Conservation (phyloP, 2,113 vertebrate genomes). For the Seriola rivoliana region DNA sequence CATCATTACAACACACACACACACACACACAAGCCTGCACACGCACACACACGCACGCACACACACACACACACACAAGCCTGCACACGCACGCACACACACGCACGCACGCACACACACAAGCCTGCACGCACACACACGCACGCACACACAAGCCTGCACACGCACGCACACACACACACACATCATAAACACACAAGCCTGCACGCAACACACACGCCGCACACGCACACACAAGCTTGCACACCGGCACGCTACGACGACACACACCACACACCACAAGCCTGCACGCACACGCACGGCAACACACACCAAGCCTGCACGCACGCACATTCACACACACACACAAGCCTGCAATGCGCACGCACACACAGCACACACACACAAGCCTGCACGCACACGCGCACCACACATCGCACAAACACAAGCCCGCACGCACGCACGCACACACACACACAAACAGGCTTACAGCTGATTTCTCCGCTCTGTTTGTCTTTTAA, state of each 20-base stretch:
- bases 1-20: constrained; percentile 37
- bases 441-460: constrained; percentile 29
- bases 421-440: not conserved
- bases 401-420: constrained; percentile 39
- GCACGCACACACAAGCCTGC: constrained; percentile 24
- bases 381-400: not conserved
- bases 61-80: constrained; percentile 32
- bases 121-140: constrained; percentile 25
- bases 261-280: constrained; percentile 4
- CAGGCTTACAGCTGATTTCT: constrained; percentile 74
- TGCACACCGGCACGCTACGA: constrained; percentile 32
- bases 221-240: constrained; percentile 13
- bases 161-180: constrained; percentile 8
- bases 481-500: constrained; percentile 78
- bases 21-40: constrained; percentile 45
- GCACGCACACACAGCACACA: constrained; percentile 21
- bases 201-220: not conserved
- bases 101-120: constrained; percentile 27
- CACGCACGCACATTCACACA: constrained; percentile 27
- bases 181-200: too few species aligned
- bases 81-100: constrained; percentile 25
- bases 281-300: not conserved
- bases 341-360: constrained; percentile 19
- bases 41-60: not conserved
- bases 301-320: constrained; percentile 20